Evolutionary conservation across 1,140 invertebrate species (phyloP), one percentile per base, ranked within the genome.

Genomic region (Meloidogyne exigua): DNA sequence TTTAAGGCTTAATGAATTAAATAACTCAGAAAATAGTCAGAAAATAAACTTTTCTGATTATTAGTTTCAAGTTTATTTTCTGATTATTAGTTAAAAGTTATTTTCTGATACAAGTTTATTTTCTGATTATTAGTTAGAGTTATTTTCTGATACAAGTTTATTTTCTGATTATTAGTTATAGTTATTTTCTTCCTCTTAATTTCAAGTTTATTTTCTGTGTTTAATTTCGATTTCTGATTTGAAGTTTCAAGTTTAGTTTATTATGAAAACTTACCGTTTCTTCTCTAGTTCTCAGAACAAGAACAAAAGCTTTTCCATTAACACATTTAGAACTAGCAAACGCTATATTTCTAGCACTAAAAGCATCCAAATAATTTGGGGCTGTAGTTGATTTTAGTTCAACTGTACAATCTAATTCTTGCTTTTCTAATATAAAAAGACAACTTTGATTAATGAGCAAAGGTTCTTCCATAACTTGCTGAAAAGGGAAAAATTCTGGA

Each of bases 251-350:
- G n/a, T n/a, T n/a, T n/a, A n/a, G n/a, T n/a, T n/a, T 18, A 18
- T 49, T 18, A 18, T 11, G 18, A 49, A 18, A 23, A 1, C 25
- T 49, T 76, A 82, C 81, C 49, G 81, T 84, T 36, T 81, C 72
- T 62, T 78, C 75, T 13, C 81, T 83, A n/a, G 73, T 79, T 32
- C 83, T 63, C 13, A 84, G 73, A 18, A 85, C 82, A 18, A 83
- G 15, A 26, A 76, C 83, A 23, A 83, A 67, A 42, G 65, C 78
- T 26, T 69, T 36, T 12, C 81, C 81, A 21, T 57, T 42, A 12
- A 71, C 76, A 44, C 76, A 79, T 57, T 62, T 76, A 67, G 42
- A 81, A 28, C 80, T 71, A 26, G 64, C 76, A 63, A 84, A 83
- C 0, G 72, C 76, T 62, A 83, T 69, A 75, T 83, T 84, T 62